A percentile compares a stretch with the other conserved stretches of the same genome.
Evolutionary conservation across 1,140 invertebrate species (phyloP).

Genomic region (Melipona quadrifasciata): DNA sequence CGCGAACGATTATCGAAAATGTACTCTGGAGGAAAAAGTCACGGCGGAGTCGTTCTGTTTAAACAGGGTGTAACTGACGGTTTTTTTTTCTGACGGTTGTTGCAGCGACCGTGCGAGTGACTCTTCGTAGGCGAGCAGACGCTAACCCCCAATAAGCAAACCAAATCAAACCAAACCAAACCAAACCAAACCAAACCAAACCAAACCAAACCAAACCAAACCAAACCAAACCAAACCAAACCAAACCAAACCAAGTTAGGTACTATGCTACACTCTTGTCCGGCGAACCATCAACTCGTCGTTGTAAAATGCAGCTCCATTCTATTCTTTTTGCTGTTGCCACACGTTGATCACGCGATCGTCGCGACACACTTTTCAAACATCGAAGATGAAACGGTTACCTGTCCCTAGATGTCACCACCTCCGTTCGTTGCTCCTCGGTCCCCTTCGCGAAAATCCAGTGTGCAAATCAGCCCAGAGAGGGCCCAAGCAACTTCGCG

Average conservation of each 20-base stretch:
- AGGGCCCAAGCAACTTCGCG: no score
- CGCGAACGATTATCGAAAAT: conserved; percentile 66
- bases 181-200: conserved; percentile 45
- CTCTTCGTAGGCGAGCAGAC: conserved; percentile 81
- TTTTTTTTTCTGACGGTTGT: conserved; percentile 80
- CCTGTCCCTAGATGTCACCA: not conserved
- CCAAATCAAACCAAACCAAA: no score
- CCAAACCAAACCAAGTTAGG: conserved; percentile 70
- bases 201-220: conserved; percentile 66
- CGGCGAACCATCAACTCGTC: conserved; percentile 46
- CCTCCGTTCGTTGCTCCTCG: not conserved
- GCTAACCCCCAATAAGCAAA: conserved; percentile 80
- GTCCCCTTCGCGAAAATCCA: no score
- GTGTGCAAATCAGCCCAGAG: no score
- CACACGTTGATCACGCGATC: not conserved
- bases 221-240: no score
- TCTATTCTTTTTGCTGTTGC: conserved; percentile 1
- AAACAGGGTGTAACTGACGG: conserved; percentile 72
- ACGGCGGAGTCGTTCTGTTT: conserved; percentile 65
- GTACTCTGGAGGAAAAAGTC: conserved; percentile 65
- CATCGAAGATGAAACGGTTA: not conserved
- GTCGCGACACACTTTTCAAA: not conserved
- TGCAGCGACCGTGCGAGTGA: conserved; percentile 82
- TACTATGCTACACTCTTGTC: conserved; percentile 72
- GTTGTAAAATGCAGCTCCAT: conserved; percentile 1